Evolutionary conservation across 2,113 vertebrate genomes (phyloP), one percentile per base, ranked within the genome.

Genomic region (Illadopsis cleaveri): DNA sequence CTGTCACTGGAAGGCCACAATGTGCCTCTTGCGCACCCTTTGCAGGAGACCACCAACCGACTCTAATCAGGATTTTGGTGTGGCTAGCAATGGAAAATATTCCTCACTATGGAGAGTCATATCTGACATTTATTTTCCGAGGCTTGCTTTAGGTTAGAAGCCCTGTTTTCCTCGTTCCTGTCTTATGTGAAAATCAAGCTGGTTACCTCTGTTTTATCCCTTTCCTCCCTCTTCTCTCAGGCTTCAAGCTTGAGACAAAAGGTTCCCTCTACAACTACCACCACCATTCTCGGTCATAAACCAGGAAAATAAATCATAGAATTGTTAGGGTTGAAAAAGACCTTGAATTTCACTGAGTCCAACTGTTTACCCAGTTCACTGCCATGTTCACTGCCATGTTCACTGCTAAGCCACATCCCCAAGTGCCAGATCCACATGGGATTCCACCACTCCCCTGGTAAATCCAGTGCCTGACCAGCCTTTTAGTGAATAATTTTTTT

Each of bases 381-480:
- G 5, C 24, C 0, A 0, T 18, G 5, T 18, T 60, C 17, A 53
- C 9, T 61, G 5, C 24, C 0, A 0, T 18, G 5, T 18, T 60
- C 78, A 31, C 33, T 75, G 30, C 38, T 60, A 22, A 68, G 22
- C 9, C 30, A 22, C 24, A 54, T 27, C 6, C 12, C 17, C 14
- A 47, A 30, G 31, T 22, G 38, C n/a, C 37, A 73, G 23, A 60
- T 33, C 42, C 33, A 31, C 12, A 42, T 10, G 25, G 13, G 17
- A 33, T 51, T 37, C 70, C 19, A 64, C 6, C 12, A 15, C 5
- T 60, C 9, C 19, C 7, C 20, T 18, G 28, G 24, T 9, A 13
- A 53, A 21, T 16, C 33, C 37, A 65, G 5, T 58, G 33, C 7
- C n/a, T n/a, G n/a, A 53, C 51, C 19, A 82, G 2, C 3, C 16